phyloP scores from a whole-genome alignment of 2,113 vertebrate genomes.

The Glaucidium brasilianum region DNA sequence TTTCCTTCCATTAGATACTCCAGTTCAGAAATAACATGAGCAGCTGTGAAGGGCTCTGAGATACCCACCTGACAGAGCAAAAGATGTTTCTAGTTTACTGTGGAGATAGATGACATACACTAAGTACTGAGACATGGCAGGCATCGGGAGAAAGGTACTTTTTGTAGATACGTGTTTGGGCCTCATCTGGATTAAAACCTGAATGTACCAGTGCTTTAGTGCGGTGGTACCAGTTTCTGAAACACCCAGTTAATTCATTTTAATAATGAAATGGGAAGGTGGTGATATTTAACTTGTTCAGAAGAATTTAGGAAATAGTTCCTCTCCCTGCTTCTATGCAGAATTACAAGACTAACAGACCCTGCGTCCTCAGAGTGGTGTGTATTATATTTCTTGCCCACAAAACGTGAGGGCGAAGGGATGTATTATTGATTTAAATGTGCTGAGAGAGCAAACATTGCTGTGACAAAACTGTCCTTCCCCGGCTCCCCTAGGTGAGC shows the following conservation, averaged over 20 bases:
- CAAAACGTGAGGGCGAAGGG: rapidly evolving
- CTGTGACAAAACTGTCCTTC: not conserved
- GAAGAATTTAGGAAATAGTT: not conserved
- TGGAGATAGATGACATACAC: not conserved
- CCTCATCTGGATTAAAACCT: no score
- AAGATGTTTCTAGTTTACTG: not conserved
- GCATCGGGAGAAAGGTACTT: not conserved
- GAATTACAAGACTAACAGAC: not conserved
- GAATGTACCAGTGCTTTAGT: no score
- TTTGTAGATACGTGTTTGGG: no score
- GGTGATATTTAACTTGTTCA: not conserved
- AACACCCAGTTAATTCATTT: not conserved
- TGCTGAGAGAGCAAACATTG: rapidly evolving
- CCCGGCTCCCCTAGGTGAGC: no score
- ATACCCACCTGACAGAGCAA: not conserved
- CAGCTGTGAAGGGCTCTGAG: not conserved
- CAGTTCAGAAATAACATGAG: not conserved
- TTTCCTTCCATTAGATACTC: not conserved
- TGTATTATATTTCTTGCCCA: rapidly evolving
- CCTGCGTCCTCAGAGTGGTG: not conserved
- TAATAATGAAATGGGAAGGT: not conserved
- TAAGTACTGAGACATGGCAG: not conserved
- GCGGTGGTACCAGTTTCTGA: no score
- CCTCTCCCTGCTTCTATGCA: not conserved
- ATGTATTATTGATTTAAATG: rapidly evolving